Base-by-base conservation (phyloP, 1,140 invertebrate genomes). In the Zaprionus kolodkinae region DNA sequence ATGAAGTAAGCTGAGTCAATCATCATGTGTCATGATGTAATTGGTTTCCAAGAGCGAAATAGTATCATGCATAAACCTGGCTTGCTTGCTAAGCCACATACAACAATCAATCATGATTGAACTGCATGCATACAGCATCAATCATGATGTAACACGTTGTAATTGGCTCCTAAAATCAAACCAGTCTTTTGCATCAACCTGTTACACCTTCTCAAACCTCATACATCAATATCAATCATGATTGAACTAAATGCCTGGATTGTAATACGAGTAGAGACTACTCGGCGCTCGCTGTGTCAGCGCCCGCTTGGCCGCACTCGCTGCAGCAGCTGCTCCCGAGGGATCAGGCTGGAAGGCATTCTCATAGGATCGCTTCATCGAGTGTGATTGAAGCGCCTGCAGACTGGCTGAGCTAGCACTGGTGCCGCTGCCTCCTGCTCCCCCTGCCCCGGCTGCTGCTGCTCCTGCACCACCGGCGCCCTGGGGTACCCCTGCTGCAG, bases 331-430 rank as follows among this genome's bases (percentile, higher is more conserved):
- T 0, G 77, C 86, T 0, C 78, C 78, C 6, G 79, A 72, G 1
- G 85, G 59, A 43, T 92, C 91, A 62, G 88, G 91, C 56, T 92
- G 92, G 27, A 93, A 93, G 11, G 92, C 92, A 56, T 91, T 92
- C 52, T 92, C 92, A 60, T 92, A 93, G 3, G 85, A 91, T 0
- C 92, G 80, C 62, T 93, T 93, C 78, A 92, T 92, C 9, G 87
- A 88, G 67, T 84, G 81, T 17, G 66, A 59, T 74, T 81, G 80
- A 15, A 88, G 54, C 0, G 66, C 80, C 30, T 72, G 30, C 2
- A 45, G 40, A 0, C 40, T 45, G 12, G 82, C 63, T 6, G 73
- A 40, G 10, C 63, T 40, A 2, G 63, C 43, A 68, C 86, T 45
- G 90, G 4, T 40, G 12, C 62, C 56, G 6, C 38, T 17, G 35